Percentiles rank a stretch among this genome's conserved stretches.
Conservation (phyloP, 1,140 invertebrate species). For the Phenacoccus solenopsis region DNA sequence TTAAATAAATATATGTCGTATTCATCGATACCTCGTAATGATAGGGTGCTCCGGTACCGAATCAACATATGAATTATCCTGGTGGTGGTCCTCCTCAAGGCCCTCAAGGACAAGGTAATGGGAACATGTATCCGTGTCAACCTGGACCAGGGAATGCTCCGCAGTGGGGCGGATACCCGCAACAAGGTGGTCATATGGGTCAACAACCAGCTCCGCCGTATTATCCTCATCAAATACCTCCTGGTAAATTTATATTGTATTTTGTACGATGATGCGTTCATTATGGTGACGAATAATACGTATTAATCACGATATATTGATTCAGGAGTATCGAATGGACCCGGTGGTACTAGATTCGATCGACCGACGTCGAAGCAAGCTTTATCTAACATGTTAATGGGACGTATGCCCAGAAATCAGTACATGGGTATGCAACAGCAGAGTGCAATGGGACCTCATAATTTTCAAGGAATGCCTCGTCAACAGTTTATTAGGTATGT, state of each 20-base stretch:
- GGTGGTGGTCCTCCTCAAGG: slow-evolving; percentile 19
- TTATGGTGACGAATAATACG: neutral
- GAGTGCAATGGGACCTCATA: slow-evolving; percentile 24
- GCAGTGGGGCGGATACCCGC: slow-evolving; percentile 21
- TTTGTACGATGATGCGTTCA: neutral
- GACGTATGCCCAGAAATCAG: slow-evolving; percentile 40
- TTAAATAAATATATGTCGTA: too few species aligned
- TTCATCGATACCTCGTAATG: neutral
- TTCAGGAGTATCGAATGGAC: slow-evolving; percentile 20
- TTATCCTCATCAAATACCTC: slow-evolving; percentile 27
- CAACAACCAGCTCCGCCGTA: slow-evolving; percentile 21
- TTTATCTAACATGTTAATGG: slow-evolving; percentile 68
- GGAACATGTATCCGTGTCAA: slow-evolving; percentile 13
- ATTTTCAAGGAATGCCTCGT: slow-evolving; percentile 25
- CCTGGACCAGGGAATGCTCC: slow-evolving; percentile 15
- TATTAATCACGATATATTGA: slow-evolving; percentile 26
- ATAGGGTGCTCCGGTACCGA: slow-evolving; percentile 5
- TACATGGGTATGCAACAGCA: slow-evolving; percentile 33
- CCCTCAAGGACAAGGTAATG: slow-evolving; percentile 14
- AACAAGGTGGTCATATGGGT: neutral
- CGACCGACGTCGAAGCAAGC: slow-evolving; percentile 67
- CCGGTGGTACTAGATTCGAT: slow-evolving; percentile 47
- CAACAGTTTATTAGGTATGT: slow-evolving; percentile 39
- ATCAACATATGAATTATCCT: slow-evolving; percentile 22
- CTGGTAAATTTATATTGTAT: slow-evolving; percentile 12